These are phyloP conservation scores for Podarcis cretensis DNA, from an alignment of 2,113 vertebrate genomes.

Conservation along the genomic window DNA sequence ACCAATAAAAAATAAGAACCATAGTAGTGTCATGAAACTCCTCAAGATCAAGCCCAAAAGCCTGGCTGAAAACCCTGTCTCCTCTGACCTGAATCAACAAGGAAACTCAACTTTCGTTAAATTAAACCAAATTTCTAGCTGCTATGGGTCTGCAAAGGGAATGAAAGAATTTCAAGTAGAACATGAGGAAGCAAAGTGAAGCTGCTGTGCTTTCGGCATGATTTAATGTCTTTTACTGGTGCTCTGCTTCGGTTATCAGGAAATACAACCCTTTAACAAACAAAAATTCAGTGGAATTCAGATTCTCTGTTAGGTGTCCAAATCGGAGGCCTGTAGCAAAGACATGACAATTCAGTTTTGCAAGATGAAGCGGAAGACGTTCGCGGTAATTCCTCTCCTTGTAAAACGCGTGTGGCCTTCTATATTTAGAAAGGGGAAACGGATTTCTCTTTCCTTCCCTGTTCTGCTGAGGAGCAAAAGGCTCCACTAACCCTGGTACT, in stretches of 20 bases:
- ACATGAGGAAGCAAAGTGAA: not conserved
- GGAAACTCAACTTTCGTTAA: not conserved
- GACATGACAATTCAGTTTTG: not conserved
- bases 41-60: too few species aligned
- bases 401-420: not conserved
- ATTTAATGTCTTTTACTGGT: not conserved
- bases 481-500: conserved; percentile 29
- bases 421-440: not conserved
- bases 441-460: not conserved
- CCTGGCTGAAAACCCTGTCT: too few species aligned
- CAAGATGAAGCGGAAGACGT: not conserved
- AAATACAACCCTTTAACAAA: not conserved
- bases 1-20: too few species aligned
- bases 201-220: not conserved
- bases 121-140: not conserved
- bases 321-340: not conserved
- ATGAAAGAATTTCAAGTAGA: not conserved
- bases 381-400: not conserved
- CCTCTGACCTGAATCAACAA: not conserved
- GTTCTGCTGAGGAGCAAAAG: not conserved
- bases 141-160: not conserved
- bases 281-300: not conserved
- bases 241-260: not conserved
- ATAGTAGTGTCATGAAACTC: too few species aligned
- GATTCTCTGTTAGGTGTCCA: too few species aligned